phyloP scores from a whole-genome alignment of 2,888 invertebrate genomes.

The Xestia rhomboidea region DNA sequence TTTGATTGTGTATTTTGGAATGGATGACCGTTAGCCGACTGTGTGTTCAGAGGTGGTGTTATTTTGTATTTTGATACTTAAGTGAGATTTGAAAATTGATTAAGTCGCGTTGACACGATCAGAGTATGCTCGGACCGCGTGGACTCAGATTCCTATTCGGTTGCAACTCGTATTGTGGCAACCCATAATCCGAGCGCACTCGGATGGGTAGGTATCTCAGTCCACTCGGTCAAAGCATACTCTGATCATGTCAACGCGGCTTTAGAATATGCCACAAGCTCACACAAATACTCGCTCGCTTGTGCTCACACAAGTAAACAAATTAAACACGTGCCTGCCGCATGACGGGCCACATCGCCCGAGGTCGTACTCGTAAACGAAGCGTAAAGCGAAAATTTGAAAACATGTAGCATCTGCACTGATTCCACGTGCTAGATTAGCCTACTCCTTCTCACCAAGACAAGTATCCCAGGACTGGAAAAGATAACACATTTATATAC shows the following conservation, averaged over 20 bases:
- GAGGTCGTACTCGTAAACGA: neutral
- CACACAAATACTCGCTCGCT: too few species aligned
- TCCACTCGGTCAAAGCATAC: too few species aligned
- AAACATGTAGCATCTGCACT: neutral
- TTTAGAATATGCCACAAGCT: neutral
- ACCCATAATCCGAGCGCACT: too few species aligned
- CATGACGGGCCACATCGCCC: neutral
- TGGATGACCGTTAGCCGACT: neutral
- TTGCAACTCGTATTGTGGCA: too few species aligned
- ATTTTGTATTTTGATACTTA: neutral
- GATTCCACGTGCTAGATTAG: too few species aligned
- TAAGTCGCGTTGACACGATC: too few species aligned
- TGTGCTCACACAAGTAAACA: neutral
- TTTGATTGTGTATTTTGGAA: conserved; percentile 9
- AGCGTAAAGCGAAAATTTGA: neutral
- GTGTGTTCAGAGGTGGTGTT: neutral
- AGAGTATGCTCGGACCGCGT: too few species aligned
- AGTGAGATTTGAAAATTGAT: too few species aligned
- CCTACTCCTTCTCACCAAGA: neutral
- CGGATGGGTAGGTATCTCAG: too few species aligned
- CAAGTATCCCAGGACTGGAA: neutral
- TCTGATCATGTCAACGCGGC: too few species aligned
- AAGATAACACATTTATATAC: neutral
- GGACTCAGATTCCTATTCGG: too few species aligned
- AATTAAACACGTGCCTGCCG: neutral